Percentiles rank a stretch among this genome's conserved stretches.
phyloP scores from a whole-genome alignment of 2,888 invertebrate genomes.

The Strigamia crassipes region DNA sequence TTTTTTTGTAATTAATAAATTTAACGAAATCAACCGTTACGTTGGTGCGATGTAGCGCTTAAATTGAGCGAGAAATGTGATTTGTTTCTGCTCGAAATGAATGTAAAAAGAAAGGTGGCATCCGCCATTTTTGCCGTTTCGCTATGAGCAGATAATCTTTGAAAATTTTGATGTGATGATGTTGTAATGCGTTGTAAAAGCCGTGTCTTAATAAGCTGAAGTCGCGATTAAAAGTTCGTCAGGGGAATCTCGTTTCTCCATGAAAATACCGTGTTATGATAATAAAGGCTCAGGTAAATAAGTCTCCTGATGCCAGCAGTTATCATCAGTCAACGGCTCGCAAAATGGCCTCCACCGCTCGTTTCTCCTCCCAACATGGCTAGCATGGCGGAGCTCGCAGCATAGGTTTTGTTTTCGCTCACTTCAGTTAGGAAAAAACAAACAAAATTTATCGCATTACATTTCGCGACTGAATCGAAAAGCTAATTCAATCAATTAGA shows the following conservation, averaged over 20 bases:
- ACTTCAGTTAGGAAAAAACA: not conserved
- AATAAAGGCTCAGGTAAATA: slow-evolving; percentile 42
- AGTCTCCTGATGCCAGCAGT: slow-evolving; percentile 40
- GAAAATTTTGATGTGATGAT: slow-evolving; percentile 42
- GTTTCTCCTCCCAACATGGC: slow-evolving; percentile 24
- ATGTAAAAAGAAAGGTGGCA: not conserved
- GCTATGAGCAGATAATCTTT: slow-evolving; percentile 37
- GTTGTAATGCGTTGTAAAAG: slow-evolving; percentile 35
- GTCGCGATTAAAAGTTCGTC: slow-evolving; percentile 42
- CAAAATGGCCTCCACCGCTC: slow-evolving; percentile 38
- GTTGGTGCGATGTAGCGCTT: not conserved
- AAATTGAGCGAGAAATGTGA: not conserved
- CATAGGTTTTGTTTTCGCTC: not conserved
- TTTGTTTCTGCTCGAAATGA: not conserved
- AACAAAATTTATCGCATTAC: not conserved
- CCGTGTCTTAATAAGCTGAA: slow-evolving; percentile 40
- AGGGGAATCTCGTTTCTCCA: slow-evolving; percentile 40
- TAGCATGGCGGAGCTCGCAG: not conserved
- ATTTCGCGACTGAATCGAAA: not conserved
- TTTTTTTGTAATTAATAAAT: not conserved
- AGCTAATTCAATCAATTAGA: slow-evolving; percentile 8
- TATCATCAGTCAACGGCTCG: slow-evolving; percentile 40
- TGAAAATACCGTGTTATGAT: slow-evolving; percentile 38
- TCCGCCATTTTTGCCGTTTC: slow-evolving; percentile 14
- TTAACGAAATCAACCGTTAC: too few species aligned